Percentiles rank a stretch among this genome's conserved stretches.
Conservation (phyloP, 2,797 vertebrate genomes). For the Moxostoma hubbsi region DNA sequence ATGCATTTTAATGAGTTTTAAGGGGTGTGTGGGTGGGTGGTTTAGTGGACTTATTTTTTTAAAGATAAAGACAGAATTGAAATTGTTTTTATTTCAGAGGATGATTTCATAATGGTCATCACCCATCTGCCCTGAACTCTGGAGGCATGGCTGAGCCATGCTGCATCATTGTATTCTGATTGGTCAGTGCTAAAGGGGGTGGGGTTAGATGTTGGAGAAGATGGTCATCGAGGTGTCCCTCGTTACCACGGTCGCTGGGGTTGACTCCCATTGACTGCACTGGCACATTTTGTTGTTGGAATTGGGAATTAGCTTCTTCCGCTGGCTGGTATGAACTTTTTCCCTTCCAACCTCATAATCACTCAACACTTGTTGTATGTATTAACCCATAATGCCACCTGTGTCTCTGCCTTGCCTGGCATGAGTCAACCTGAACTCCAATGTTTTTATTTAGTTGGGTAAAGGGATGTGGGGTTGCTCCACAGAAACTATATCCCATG, state of each 20-base stretch:
- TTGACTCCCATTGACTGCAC: slow-evolving; percentile 40
- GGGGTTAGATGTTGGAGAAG: slow-evolving; percentile 43
- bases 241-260: slow-evolving; percentile 64
- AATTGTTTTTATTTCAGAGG: slow-evolving; percentile 33
- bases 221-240: slow-evolving; percentile 56
- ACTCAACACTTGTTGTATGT: slow-evolving; percentile 65
- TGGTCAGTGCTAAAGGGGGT: slow-evolving; percentile 57
- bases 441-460: slow-evolving; percentile 12
- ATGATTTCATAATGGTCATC: slow-evolving; percentile 52
- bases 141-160: slow-evolving; percentile 74
- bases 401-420: slow-evolving; percentile 44
- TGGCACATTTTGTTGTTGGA: slow-evolving; percentile 62
- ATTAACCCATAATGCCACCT: slow-evolving; percentile 50
- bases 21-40: slow-evolving; percentile 38
- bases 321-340: slow-evolving; percentile 76
- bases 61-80: background rate
- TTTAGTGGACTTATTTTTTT: slow-evolving; percentile 12
- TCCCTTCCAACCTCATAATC: slow-evolving; percentile 67
- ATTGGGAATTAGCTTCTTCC: slow-evolving; percentile 71
- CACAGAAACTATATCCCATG: slow-evolving; percentile 36
- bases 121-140: slow-evolving; percentile 54
- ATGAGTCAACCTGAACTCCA: slow-evolving; percentile 32
- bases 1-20: slow-evolving; percentile 71
- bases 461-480: slow-evolving; percentile 32
- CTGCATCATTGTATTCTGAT: slow-evolving; percentile 52